Base-by-base conservation (phyloP, 92 coral and sea anemone genomes). In the Epizoanthus stellaris region DNA sequence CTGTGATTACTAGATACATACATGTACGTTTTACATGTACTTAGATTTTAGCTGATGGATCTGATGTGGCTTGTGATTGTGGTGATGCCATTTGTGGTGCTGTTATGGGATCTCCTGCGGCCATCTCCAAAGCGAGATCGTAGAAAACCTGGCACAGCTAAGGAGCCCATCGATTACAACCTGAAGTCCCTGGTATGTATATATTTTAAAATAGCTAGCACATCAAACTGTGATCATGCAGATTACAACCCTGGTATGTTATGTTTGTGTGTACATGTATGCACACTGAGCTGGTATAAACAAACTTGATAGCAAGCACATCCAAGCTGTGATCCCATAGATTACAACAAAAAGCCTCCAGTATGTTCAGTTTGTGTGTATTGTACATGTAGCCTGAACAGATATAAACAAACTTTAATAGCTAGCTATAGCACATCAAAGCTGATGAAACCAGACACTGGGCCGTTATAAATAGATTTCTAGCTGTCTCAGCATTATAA, bases 111-210 rank as follows among this genome's bases (percentile, higher is more conserved):
- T 4, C 2, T 75, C 15, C 49, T 54, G 58, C 25, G 23, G 13
- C 4, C 20, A 3, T 15, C 47, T 10, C 39, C 13, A 64, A 54
- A 75, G 12, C 49, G 20, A 20, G 80, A 56, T 42, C 30, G 12
- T 12, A 30, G 80, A 52, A 45, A 75, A 56, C 66, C 80, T 53
- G 80, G 80, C 45, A 75, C 21, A 23, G 80, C 80, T n/a, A 56
- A 75, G 47, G 61, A 75, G 61, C 80, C 80, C 15, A 75, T 75
- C 11, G 65, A 30, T 25, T 75, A 75, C 43, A 75, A 73, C 23
- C 25, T 49, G 30, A 73, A 73, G 23, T 61, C 36, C 1, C 36
- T 30, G 36, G 36, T 30, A 30, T 30, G 36, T n/a, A n/a, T n/a
- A n/a, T 16, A 23, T 23, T 30, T 30, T 16, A 47, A 61, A 30